phyloP scores from a whole-genome alignment of 2,888 invertebrate genomes.

The Brenthis ino region DNA sequence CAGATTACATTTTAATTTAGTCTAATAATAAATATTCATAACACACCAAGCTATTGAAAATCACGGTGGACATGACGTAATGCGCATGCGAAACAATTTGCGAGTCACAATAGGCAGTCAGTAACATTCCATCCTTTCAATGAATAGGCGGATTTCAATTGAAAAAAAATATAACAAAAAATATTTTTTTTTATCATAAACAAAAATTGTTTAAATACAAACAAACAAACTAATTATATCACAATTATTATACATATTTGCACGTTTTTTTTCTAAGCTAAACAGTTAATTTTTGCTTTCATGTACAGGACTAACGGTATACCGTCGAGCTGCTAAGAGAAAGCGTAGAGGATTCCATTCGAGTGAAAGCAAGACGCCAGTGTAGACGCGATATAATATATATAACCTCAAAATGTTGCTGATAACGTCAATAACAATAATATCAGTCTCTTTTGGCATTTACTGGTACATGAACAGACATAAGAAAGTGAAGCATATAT shows the following conservation, averaged over 20 bases:
- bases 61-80: slow-evolving; percentile 35
- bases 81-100: slow-evolving; percentile 37
- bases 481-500: slow-evolving; percentile 76
- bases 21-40: slow-evolving; percentile 4
- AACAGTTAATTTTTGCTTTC: slow-evolving; percentile 37
- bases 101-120: slow-evolving; percentile 28
- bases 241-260: neutral
- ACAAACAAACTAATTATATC: no score
- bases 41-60: slow-evolving; percentile 15
- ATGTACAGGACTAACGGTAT: slow-evolving; percentile 68
- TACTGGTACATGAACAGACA: slow-evolving; percentile 79
- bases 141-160: neutral
- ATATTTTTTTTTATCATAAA: neutral
- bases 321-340: slow-evolving; percentile 57
- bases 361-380: slow-evolving; percentile 72
- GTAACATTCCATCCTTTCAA: slow-evolving; percentile 30
- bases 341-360: slow-evolving; percentile 72
- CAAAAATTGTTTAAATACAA: neutral
- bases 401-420: slow-evolving; percentile 58
- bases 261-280: slow-evolving; percentile 30
- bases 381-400: slow-evolving; percentile 62
- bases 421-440: slow-evolving; percentile 52
- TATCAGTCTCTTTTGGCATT: slow-evolving; percentile 58
- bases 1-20: neutral
- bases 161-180: slow-evolving; percentile 1